These are phyloP conservation scores for Thunnus thynnus DNA, from an alignment of 2,113 vertebrate species.

Conservation along the genomic window DNA sequence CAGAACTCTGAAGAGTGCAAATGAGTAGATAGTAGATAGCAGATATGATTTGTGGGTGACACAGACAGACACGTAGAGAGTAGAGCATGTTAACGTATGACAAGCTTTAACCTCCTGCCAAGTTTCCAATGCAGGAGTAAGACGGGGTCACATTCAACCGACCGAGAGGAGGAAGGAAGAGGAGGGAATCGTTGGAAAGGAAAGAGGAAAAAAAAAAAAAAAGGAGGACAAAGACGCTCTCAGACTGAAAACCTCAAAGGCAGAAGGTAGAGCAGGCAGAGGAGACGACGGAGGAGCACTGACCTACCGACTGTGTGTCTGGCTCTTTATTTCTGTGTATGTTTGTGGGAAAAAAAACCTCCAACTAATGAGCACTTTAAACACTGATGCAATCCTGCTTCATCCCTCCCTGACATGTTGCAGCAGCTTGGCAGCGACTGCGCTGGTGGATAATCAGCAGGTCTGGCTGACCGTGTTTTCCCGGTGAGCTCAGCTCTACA, in stretches of 20 bases:
- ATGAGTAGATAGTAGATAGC: background rate
- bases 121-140: conserved; percentile 11
- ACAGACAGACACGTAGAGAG: conserved; percentile 25
- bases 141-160: background rate
- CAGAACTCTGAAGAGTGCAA: background rate
- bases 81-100: conserved; percentile 27
- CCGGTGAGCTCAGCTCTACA: conserved; percentile 36
- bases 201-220: conserved; percentile 2
- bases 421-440: conserved; percentile 11
- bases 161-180: background rate
- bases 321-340: background rate
- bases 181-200: conserved; percentile 6
- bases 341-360: conserved; percentile 14
- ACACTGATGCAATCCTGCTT: conserved; percentile 26
- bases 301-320: conserved; percentile 12
- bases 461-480: conserved; percentile 34
- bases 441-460: conserved; percentile 48
- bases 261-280: background rate
- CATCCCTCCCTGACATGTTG: conserved; percentile 29
- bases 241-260: conserved; percentile 2
- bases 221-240: conserved; percentile 1
- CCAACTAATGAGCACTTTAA: conserved; percentile 5
- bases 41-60: conserved; percentile 18
- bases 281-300: background rate
- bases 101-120: conserved; percentile 1